These are phyloP conservation scores for Prunella strophiata DNA, from an alignment of 2,797 vertebrate species.

Conservation along the genomic window DNA sequence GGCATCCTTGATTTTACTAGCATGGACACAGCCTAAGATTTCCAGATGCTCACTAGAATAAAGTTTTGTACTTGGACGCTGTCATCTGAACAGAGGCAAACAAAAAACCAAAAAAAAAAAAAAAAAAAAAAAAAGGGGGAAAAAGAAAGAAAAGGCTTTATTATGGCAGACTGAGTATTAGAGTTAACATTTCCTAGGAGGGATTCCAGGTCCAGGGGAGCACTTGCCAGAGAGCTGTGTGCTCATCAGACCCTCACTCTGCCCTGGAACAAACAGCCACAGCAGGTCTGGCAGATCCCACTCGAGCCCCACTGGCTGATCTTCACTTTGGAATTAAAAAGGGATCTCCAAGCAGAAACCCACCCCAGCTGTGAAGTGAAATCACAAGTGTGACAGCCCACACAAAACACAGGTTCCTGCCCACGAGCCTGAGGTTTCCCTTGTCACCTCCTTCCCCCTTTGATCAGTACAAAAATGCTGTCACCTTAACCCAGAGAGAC, in stretches of 20 bases:
- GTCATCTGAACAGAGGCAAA: neutral
- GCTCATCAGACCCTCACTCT: neutral
- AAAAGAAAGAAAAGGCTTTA: neutral
- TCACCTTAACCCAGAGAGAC: neutral
- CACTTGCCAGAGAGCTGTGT: neutral
- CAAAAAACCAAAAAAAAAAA: neutral
- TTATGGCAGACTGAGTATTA: neutral
- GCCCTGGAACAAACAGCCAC: neutral
- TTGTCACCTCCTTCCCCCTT: neutral
- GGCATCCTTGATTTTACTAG: constrained; percentile 54
- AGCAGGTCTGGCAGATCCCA: neutral
- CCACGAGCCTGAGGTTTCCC: neutral
- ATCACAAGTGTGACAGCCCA: neutral
- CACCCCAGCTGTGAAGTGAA: neutral
- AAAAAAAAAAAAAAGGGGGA: no score
- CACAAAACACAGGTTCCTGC: neutral
- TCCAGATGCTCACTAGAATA: constrained; percentile 43
- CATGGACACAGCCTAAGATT: constrained; percentile 24
- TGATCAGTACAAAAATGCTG: neutral
- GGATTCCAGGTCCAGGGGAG: neutral
- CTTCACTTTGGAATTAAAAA: neutral
- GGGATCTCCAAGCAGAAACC: neutral
- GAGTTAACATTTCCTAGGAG: neutral
- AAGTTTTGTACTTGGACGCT: neutral
- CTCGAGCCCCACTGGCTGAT: neutral